Evolutionary conservation across 2,113 vertebrate species (phyloP).

Genomic region (Brienomyrus longianalis): DNA sequence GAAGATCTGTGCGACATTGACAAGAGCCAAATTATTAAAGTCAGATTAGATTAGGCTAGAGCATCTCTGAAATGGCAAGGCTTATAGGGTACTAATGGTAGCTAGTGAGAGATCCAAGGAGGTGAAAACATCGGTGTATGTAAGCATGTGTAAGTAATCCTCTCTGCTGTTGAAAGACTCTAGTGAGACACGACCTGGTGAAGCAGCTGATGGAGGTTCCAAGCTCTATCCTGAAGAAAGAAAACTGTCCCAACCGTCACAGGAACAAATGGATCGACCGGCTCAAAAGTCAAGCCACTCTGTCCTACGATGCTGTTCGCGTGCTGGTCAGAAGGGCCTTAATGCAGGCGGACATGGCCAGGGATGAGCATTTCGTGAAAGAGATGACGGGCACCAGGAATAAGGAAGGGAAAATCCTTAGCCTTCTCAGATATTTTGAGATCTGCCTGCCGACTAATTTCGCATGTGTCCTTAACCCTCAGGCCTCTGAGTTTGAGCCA

Average conservation of each 20-base stretch:
- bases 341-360: not conserved
- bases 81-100: not conserved
- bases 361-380: slow-evolving; percentile 38
- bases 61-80: not conserved
- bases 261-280: slow-evolving; percentile 45
- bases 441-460: slow-evolving; percentile 53
- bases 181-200: slow-evolving; percentile 48
- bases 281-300: slow-evolving; percentile 50
- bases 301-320: slow-evolving; percentile 50
- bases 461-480: slow-evolving; percentile 34
- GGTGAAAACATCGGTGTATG: not conserved
- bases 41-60: not conserved
- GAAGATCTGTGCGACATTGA: not conserved
- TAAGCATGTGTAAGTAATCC: not conserved
- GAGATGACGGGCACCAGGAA: slow-evolving; percentile 49
- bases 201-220: slow-evolving; percentile 48
- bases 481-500: slow-evolving; percentile 51
- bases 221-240: slow-evolving; percentile 21
- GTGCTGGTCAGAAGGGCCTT: slow-evolving; percentile 55
- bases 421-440: slow-evolving; percentile 58
- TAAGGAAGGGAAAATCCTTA: slow-evolving; percentile 51
- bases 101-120: not conserved
- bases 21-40: not conserved
- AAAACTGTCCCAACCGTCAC: slow-evolving; percentile 38
- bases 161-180: slow-evolving; percentile 40